Evolutionary conservation across 2,113 vertebrate genomes (phyloP).

Genomic region (Dicentrarchus labrax): DNA sequence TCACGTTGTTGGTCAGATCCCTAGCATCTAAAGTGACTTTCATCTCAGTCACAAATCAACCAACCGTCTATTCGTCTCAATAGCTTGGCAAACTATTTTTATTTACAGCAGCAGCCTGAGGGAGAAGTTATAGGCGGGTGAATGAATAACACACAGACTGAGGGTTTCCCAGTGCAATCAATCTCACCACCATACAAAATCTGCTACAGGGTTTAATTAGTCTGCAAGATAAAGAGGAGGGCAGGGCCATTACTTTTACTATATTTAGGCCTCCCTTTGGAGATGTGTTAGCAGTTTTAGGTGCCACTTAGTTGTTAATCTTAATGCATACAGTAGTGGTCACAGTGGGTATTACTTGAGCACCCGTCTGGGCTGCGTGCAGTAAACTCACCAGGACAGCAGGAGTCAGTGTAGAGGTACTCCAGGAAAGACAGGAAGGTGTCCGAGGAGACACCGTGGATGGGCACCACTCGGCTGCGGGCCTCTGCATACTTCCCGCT

Average conservation of each 20-base stretch:
- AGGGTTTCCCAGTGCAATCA: constrained; percentile 21
- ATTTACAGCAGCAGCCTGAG: constrained; percentile 21
- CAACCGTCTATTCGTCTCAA: neutral
- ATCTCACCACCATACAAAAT: constrained; percentile 9
- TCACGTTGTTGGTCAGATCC: neutral
- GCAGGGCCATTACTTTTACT: neutral
- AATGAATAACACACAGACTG: constrained; percentile 25
- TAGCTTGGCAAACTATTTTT: neutral
- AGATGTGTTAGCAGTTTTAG: constrained; percentile 2
- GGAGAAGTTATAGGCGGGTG: neutral
- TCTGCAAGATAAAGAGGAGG: neutral
- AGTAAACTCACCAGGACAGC: constrained; percentile 92
- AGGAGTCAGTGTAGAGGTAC: constrained; percentile 96
- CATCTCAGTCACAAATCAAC: constrained; percentile 29
- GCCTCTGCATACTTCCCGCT: constrained; percentile 96
- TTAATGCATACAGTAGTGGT: neutral
- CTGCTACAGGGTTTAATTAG: constrained; percentile 32
- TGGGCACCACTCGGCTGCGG: constrained; percentile 92
- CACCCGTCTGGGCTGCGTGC: constrained; percentile 10
- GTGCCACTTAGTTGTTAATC: neutral
- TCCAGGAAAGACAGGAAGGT: constrained; percentile 97
- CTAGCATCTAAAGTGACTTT: neutral
- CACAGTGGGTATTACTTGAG: neutral
- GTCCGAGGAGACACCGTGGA: constrained; percentile 95
- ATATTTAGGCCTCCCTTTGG: constrained; percentile 9